These are phyloP conservation scores for Micrastur ruficollis DNA, from an alignment of 2,797 vertebrate species.

Conservation along the genomic window DNA sequence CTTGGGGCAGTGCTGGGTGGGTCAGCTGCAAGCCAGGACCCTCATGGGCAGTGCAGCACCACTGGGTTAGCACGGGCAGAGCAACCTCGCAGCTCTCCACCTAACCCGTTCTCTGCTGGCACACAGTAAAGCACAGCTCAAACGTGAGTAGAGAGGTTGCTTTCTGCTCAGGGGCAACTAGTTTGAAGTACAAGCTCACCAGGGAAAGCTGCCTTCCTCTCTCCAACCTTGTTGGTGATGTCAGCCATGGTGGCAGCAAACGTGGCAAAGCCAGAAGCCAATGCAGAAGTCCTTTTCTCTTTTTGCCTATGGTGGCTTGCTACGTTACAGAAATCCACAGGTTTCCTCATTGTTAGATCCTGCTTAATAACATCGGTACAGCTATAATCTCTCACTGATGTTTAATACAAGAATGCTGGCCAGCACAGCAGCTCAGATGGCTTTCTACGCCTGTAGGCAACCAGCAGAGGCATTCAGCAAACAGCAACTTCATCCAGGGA, in stretches of 20 bases:
- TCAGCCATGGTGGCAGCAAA: neutral
- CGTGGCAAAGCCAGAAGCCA: neutral
- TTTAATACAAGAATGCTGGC: rapidly evolving
- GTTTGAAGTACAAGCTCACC: neutral
- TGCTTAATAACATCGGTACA: neutral
- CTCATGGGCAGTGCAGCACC: neutral
- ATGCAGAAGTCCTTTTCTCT: neutral
- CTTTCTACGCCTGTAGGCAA: neutral
- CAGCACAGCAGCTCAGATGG: neutral
- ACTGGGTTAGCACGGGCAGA: neutral
- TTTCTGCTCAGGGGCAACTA: neutral
- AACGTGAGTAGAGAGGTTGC: neutral
- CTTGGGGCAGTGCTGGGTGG: neutral
- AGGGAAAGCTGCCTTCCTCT: neutral
- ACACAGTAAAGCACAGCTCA: neutral
- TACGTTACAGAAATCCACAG: neutral
- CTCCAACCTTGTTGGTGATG: neutral
- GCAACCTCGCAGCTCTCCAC: rapidly evolving
- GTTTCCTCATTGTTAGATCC: neutral
- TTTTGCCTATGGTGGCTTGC: neutral
- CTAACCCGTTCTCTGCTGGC: neutral
- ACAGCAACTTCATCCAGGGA: neutral
- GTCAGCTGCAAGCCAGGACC: neutral
- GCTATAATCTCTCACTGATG: neutral
- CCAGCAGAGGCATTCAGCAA: neutral